Percentiles rank a stretch among this genome's conserved stretches.
Conservation (phyloP, 2,113 vertebrate species). For the Parotia lawesii region DNA sequence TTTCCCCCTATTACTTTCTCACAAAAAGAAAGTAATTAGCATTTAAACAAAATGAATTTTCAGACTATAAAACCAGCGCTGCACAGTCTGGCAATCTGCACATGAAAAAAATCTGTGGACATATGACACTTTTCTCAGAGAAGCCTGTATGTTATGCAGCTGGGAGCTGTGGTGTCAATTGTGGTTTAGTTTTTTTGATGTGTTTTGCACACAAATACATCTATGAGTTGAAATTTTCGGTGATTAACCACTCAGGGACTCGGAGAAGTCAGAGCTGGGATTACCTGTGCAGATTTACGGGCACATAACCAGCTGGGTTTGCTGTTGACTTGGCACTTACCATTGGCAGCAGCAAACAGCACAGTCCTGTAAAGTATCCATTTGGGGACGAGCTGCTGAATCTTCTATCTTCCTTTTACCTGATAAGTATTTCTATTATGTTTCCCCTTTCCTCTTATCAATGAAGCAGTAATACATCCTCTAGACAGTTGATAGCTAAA, state of each 20-base stretch:
- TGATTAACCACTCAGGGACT: background rate
- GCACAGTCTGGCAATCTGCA: background rate
- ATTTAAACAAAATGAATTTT: background rate
- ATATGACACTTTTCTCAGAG: background rate
- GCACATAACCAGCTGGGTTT: background rate
- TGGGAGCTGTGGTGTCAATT: background rate
- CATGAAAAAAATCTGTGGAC: background rate
- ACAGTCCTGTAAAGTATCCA: background rate
- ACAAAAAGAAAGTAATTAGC: background rate
- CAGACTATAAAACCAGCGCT: background rate
- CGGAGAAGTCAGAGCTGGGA: background rate
- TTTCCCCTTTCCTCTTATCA: background rate
- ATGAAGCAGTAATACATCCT: background rate
- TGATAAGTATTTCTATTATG: conserved; percentile 18
- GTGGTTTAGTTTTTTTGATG: background rate
- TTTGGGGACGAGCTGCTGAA: background rate
- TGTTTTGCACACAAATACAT: background rate
- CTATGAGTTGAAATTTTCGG: background rate
- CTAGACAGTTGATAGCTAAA: background rate
- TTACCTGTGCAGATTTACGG: background rate
- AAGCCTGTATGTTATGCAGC: background rate
- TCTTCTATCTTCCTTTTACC: background rate
- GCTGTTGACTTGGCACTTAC: background rate
- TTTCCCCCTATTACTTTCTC: background rate
- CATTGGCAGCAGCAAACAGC: background rate